These are phyloP conservation scores for Hexactinellida sp. DNA, from an alignment of 37 sponge, comb jelly and placozoan species.

Conservation along the genomic window DNA sequence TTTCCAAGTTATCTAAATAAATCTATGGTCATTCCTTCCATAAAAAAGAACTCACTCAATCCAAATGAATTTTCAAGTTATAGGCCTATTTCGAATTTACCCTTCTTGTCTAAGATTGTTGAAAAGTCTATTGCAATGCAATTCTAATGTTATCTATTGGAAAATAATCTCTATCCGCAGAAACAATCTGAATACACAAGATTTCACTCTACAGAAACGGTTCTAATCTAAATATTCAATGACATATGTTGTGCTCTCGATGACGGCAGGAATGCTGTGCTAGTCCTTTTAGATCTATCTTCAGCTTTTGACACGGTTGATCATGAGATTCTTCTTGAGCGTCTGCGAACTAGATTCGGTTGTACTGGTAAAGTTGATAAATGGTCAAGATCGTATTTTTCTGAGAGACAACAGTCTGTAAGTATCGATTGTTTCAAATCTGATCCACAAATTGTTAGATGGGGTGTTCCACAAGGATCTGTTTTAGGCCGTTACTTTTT, in stretches of 20 bases:
- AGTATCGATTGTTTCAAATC: background rate
- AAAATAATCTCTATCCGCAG: background rate
- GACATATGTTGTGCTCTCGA: background rate
- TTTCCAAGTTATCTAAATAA: background rate
- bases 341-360: background rate
- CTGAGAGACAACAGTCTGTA: background rate
- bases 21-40: background rate
- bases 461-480: background rate
- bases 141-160: background rate
- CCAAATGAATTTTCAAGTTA: background rate
- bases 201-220: background rate
- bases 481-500: slow-evolving; percentile 16
- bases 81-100: background rate
- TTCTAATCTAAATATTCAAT: background rate
- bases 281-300: background rate
- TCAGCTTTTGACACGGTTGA: background rate
- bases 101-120: background rate
- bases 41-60: background rate
- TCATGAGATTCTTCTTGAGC: slow-evolving; percentile 9
- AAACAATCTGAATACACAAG: background rate
- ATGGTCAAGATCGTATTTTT: background rate
- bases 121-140: background rate
- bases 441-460: background rate
- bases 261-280: background rate
- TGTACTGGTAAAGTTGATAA: background rate